Percentiles rank a stretch among this genome's conserved stretches.
Evolutionary conservation across 1,140 invertebrate species (phyloP).

Genomic region (Conus betulinus): DNA sequence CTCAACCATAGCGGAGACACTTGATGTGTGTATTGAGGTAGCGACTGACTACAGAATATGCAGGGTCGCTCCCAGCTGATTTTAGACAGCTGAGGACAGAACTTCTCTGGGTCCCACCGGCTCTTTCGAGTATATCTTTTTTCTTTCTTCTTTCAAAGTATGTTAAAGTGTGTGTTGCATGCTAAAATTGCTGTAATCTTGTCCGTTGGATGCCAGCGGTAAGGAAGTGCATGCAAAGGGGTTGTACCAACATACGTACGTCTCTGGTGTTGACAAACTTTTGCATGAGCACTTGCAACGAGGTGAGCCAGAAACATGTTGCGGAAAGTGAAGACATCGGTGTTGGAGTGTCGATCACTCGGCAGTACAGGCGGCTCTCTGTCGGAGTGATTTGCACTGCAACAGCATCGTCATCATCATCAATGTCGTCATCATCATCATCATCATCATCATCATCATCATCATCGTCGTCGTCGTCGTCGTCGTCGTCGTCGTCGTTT

Average conservation of each 20-base stretch:
- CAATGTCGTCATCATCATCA: neutral
- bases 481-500: neutral
- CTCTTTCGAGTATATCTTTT: too few species aligned
- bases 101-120: too few species aligned
- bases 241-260: neutral
- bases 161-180: neutral
- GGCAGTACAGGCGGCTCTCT: neutral
- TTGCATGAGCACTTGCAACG: neutral
- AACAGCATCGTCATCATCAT: neutral
- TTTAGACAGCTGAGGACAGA: too few species aligned
- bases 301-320: conserved; percentile 26
- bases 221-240: too few species aligned
- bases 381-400: neutral
- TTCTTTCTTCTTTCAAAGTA: too few species aligned
- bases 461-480: neutral
- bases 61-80: too few species aligned
- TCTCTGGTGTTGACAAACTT: neutral
- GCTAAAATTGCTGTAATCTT: neutral
- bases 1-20: too few species aligned
- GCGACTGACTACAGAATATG: too few species aligned
- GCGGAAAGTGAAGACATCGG: neutral
- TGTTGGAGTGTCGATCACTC: neutral
- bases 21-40: too few species aligned
- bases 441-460: neutral
- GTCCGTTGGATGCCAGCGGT: too few species aligned